phyloP scores from a whole-genome alignment of 2,888 invertebrate species.

The Hyposoter dolosus region DNA sequence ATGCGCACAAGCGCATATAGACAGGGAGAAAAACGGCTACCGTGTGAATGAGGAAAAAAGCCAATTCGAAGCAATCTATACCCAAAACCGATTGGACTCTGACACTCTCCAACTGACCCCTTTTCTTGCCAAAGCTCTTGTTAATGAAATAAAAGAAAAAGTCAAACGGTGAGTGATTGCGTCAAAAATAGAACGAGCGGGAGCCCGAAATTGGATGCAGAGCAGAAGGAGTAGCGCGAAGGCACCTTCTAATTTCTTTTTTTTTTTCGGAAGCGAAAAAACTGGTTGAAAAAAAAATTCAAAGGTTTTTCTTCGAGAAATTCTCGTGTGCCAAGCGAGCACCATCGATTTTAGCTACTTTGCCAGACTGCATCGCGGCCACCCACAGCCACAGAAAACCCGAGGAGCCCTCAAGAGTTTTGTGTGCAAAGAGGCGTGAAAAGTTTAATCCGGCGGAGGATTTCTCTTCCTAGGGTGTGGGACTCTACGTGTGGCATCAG shows the following conservation, averaged over 20 bases:
- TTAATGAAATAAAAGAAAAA: slow-evolving; percentile 54
- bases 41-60: slow-evolving; percentile 42
- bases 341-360: slow-evolving; percentile 56
- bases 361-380: slow-evolving; percentile 32
- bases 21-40: slow-evolving; percentile 16
- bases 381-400: slow-evolving; percentile 8
- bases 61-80: slow-evolving; percentile 52
- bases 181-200: slow-evolving; percentile 25
- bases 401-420: slow-evolving; percentile 21
- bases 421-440: slow-evolving; percentile 58
- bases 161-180: slow-evolving; percentile 39
- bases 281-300: slow-evolving; percentile 7
- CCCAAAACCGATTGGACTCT: slow-evolving; percentile 56
- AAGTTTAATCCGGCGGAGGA: slow-evolving; percentile 59
- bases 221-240: not conserved
- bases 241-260: not conserved
- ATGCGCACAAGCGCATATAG: not conserved
- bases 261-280: not conserved
- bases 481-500: not conserved
- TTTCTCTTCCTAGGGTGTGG: slow-evolving; percentile 13
- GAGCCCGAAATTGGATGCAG: not conserved
- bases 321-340: slow-evolving; percentile 19
- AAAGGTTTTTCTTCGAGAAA: slow-evolving; percentile 20
- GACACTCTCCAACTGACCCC: not conserved
- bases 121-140: slow-evolving; percentile 34